Percentiles rank a stretch among this genome's conserved stretches.
These are phyloP conservation scores for Austrofundulus limnaeus DNA, from an alignment of 2,113 vertebrate genomes.

Conservation along the genomic window DNA sequence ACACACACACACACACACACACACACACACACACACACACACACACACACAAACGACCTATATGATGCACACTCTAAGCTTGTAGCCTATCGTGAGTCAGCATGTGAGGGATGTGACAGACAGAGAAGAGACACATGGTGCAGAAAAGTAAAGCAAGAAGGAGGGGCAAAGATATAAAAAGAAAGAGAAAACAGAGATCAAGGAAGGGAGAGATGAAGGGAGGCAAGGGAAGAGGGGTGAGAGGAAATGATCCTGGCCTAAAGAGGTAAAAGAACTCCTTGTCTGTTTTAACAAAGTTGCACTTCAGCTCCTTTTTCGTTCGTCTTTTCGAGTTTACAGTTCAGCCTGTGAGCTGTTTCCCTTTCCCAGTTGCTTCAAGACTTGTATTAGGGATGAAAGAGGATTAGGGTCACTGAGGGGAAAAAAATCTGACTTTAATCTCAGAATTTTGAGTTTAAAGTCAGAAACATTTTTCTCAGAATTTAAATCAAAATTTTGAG, in stretches of 20 bases:
- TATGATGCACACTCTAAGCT: conserved; percentile 50
- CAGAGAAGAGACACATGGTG: conserved; percentile 26
- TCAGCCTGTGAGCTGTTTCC: conserved; percentile 17
- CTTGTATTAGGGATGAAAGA: no score
- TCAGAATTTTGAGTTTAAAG: no score
- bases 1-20: conserved; percentile 74
- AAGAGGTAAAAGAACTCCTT: conserved; percentile 67
- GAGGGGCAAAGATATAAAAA: conserved; percentile 33
- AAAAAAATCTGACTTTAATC: no score
- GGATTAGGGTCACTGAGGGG: no score
- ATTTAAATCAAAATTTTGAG: no score
- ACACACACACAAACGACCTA: conserved; percentile 42
- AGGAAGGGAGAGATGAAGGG: background rate
- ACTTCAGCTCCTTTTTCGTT: conserved; percentile 56
- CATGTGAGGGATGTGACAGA: conserved; percentile 34
- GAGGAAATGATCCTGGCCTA: conserved; percentile 52
- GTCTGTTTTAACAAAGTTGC: conserved; percentile 66
- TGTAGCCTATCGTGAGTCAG: conserved; percentile 36
- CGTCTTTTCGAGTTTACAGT: no score
- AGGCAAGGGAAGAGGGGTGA: background rate
- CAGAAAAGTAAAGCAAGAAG: conserved; percentile 5
- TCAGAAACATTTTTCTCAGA: no score
- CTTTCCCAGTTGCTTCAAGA: conserved; percentile 20
- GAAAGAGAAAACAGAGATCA: conserved; percentile 12
- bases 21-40: conserved; percentile 72